phyloP scores from a whole-genome alignment of 1,140 invertebrate species.

The Eupristina koningsbergeri region DNA sequence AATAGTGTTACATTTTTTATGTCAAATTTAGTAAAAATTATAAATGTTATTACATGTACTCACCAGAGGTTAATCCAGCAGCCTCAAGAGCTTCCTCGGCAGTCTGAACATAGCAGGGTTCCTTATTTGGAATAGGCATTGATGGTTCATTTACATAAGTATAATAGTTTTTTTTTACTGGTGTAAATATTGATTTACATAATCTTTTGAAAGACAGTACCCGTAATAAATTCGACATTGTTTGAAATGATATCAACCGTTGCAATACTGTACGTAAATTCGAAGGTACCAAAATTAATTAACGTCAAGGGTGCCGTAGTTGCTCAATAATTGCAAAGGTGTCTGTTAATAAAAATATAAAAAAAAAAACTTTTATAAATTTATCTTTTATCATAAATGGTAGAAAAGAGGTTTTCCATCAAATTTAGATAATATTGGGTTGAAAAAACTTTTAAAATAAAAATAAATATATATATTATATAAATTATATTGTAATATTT shows the following conservation, averaged over 20 bases:
- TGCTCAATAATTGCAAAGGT: too few relatives aligned
- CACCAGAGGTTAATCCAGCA: conserved; percentile 67
- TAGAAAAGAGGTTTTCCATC: too few relatives aligned
- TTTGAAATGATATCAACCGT: conserved; percentile 62
- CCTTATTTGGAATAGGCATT: conserved; percentile 65
- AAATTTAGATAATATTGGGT: too few relatives aligned
- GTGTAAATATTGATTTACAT: conserved; percentile 46
- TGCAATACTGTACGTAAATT: background rate
- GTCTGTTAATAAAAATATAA: too few relatives aligned
- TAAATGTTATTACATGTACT: conserved; percentile 18
- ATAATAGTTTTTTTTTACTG: conserved; percentile 67
- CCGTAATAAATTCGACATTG: conserved; percentile 61
- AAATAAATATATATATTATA: too few relatives aligned
- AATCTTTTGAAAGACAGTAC: conserved; percentile 57
- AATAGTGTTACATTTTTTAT: background rate
- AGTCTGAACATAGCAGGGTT: conserved; percentile 65
- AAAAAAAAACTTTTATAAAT: too few relatives aligned
- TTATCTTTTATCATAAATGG: too few relatives aligned
- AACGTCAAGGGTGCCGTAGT: too few relatives aligned
- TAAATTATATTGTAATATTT: too few relatives aligned
- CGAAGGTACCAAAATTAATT: too few relatives aligned
- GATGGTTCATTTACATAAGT: conserved; percentile 74
- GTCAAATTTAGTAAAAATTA: background rate
- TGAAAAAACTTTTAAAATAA: too few relatives aligned
- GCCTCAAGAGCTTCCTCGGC: conserved; percentile 70